phyloP scores from a whole-genome alignment of 2,113 vertebrate genomes.

The Coryphaenoides rupestris region DNA sequence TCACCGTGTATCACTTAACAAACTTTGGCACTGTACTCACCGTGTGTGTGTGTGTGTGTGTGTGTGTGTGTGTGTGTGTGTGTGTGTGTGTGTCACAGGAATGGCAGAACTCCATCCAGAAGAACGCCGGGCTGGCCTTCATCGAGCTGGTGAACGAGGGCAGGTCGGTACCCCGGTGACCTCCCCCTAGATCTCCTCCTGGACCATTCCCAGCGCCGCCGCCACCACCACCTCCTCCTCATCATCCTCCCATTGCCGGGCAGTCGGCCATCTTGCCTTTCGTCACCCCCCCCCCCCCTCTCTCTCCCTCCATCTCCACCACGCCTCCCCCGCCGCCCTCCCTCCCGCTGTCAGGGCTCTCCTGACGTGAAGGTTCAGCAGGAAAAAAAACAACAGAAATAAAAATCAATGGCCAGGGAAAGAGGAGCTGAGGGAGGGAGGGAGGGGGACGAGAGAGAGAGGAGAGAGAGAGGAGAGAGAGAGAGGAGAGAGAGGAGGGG shows the following conservation, averaged over 20 bases:
- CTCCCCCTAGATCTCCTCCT: slow-evolving; percentile 6
- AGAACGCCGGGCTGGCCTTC: slow-evolving; percentile 87
- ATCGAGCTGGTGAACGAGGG: slow-evolving; percentile 91
- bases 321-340: slow-evolving; percentile 7
- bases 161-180: slow-evolving; percentile 53
- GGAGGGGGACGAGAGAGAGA: slow-evolving; percentile 18
- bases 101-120: slow-evolving; percentile 94
- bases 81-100: slow-evolving; percentile 60
- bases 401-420: slow-evolving; percentile 38
- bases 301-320: slow-evolving; percentile 13
- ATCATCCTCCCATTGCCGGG: slow-evolving; percentile 36
- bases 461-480: slow-evolving; percentile 36
- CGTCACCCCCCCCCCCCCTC: no score
- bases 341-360: slow-evolving; percentile 22
- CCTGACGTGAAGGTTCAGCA: slow-evolving; percentile 41
- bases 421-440: slow-evolving; percentile 12
- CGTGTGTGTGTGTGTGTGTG: slow-evolving; percentile 18
- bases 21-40: neutral
- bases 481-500: slow-evolving; percentile 23
- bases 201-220: slow-evolving; percentile 13
- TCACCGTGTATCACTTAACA: neutral
- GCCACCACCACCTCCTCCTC: slow-evolving; percentile 44
- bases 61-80: slow-evolving; percentile 19
- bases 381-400: slow-evolving; percentile 3
- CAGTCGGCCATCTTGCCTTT: slow-evolving; percentile 28